Percentiles rank a stretch among this genome's conserved stretches.
These are phyloP conservation scores for Cyprinodon variegatus DNA, from an alignment of 2,113 vertebrate species.

Conservation along the genomic window DNA sequence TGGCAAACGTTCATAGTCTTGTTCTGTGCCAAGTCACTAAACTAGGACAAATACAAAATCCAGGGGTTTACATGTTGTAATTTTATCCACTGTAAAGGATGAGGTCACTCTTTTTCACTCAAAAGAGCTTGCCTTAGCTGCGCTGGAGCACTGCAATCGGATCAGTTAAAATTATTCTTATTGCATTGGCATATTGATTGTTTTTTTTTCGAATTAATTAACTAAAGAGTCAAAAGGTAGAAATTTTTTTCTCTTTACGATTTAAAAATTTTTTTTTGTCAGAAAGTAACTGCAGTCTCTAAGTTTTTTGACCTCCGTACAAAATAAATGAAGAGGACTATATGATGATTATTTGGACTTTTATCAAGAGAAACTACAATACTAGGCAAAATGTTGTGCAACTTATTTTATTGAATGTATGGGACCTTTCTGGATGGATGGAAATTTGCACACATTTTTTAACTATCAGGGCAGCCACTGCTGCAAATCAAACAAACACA, in stretches of 20 bases:
- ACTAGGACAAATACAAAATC: slow-evolving; percentile 46
- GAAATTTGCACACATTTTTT: background rate
- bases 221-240: background rate
- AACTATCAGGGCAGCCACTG: background rate
- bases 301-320: slow-evolving; percentile 20
- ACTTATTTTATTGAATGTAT: slow-evolving; percentile 1
- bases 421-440: no score
- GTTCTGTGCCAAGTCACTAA: slow-evolving; percentile 49
- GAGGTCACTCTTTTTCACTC: slow-evolving; percentile 55
- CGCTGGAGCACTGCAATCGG: background rate
- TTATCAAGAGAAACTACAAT: slow-evolving; percentile 4
- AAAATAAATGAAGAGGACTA: slow-evolving; percentile 7
- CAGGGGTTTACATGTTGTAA: slow-evolving; percentile 41
- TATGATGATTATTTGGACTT: slow-evolving; percentile 15
- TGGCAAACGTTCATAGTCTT: slow-evolving; percentile 39
- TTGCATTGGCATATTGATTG: slow-evolving; percentile 4
- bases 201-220: background rate
- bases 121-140: background rate
- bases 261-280: background rate
- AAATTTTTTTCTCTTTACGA: background rate
- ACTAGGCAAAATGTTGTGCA: background rate
- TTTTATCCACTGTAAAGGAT: slow-evolving; percentile 47
- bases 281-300: background rate
- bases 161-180: slow-evolving; percentile 11
- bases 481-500: no score